Base-by-base conservation (phyloP, 2,797 vertebrate species). In the Emydoidea blandingii region DNA sequence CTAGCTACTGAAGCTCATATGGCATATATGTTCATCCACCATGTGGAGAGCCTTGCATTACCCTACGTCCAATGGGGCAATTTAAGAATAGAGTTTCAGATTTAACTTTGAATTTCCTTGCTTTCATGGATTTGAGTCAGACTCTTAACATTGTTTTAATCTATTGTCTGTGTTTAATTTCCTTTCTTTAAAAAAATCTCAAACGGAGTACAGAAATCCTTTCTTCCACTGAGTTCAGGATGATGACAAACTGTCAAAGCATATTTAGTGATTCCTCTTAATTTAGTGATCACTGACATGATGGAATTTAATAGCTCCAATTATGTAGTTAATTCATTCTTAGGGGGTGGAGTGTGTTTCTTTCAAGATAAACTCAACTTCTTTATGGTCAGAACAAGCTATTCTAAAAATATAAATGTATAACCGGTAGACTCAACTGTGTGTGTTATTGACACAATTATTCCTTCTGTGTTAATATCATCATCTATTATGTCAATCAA, bases 11-110 rank as follows among this genome's bases (percentile, higher is more conserved):
- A 65, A 74, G n/a, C 19, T 16, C 65, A 6, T 4, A 31, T 2
- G 4, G 23, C 7, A 44, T 0, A 3, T 27, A 41, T 86, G 54
- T 47, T 68, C 25, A 44, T 27, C 21, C 34, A n/a, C 78, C 49
- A 78, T 0, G 8, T 81, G 68, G 85, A 84, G 95, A 91, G 8
- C 31, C 27, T 53, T 27, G 50, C 1, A 2, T 11, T 11, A 29
- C 8, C 37, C 41, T 2, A 41, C 50, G 9, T 16, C 31, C 19
- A 56, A 92, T 65, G 7, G 2, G 37, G 29, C 87, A 89, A 76
- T 53, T 3, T 1, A 91, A 82, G 49, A 34, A 27, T 0, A 8
- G 34, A 52, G 7, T 15, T 83, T 87, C 57, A 1, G 1, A 79
- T 21, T 59, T 34, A 44, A 11, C 23, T 86, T 41, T 47, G 5